Percentiles rank a stretch among this genome's conserved stretches.
Conservation (phyloP, 2,888 invertebrate species). For the Meteorus cinctellus region DNA sequence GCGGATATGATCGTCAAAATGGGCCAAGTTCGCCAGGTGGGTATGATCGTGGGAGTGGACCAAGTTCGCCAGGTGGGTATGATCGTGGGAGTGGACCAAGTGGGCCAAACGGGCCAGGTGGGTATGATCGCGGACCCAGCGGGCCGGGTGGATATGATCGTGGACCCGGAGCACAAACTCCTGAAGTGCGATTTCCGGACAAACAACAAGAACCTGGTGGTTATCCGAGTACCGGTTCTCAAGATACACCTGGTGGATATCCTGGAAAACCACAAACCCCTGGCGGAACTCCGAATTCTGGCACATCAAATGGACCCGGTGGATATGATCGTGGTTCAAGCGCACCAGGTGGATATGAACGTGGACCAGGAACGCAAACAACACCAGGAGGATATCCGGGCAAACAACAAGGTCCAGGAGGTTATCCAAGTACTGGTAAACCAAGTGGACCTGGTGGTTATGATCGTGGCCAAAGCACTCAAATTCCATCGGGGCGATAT, state of each 20-base stretch:
- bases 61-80: slow-evolving; percentile 37
- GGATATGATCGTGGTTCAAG: slow-evolving; percentile 18
- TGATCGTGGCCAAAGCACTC: slow-evolving; percentile 37
- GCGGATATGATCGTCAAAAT: slow-evolving; percentile 14
- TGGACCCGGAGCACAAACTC: background rate
- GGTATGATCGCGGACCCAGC: background rate
- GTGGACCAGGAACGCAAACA: slow-evolving; percentile 23
- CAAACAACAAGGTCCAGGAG: slow-evolving; percentile 60
- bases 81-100: slow-evolving; percentile 34
- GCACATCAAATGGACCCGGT: slow-evolving; percentile 46
- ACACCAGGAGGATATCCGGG: slow-evolving; percentile 53
- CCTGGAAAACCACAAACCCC: slow-evolving; percentile 58
- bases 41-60: slow-evolving; percentile 18
- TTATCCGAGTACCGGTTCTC: slow-evolving; percentile 43
- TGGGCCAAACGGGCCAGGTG: slow-evolving; percentile 22
- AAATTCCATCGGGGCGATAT: slow-evolving; percentile 59
- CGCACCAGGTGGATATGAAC: slow-evolving; percentile 34
- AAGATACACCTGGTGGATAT: slow-evolving; percentile 35
- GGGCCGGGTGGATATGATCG: background rate
- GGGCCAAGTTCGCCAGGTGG: slow-evolving; percentile 37
- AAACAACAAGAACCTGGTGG: slow-evolving; percentile 49
- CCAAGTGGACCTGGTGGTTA: slow-evolving; percentile 32
- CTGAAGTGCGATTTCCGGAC: slow-evolving; percentile 47
- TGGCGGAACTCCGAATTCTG: slow-evolving; percentile 53
- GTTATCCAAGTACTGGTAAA: slow-evolving; percentile 54